phyloP scores from a whole-genome alignment of 2,113 vertebrate genomes.

The Patagioenas fasciata region DNA sequence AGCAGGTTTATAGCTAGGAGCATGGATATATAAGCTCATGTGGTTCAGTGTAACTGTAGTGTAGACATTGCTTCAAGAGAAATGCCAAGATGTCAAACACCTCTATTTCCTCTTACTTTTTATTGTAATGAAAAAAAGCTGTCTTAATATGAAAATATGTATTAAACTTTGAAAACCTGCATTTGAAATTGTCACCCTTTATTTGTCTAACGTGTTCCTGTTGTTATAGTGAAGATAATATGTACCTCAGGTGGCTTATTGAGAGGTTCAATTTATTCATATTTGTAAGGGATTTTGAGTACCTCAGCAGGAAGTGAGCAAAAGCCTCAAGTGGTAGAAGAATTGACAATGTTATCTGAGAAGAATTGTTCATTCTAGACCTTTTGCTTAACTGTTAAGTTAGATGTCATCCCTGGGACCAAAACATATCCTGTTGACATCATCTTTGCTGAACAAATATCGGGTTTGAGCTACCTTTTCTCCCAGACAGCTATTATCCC shows the following conservation, averaged over 20 bases:
- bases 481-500: background rate
- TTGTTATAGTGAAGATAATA: background rate
- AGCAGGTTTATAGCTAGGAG: background rate
- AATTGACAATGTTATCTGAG: background rate
- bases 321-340: background rate
- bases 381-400: background rate
- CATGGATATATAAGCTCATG: background rate
- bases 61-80: background rate
- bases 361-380: background rate
- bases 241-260: background rate
- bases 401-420: background rate
- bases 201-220: background rate
- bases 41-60: background rate
- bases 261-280: background rate
- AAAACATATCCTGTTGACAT: background rate
- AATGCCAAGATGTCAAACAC: background rate
- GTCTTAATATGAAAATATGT: background rate
- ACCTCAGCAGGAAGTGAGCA: background rate
- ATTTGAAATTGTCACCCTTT: background rate
- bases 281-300: background rate
- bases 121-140: background rate
- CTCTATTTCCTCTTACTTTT: background rate
- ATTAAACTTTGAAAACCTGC: background rate
- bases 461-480: background rate
- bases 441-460: background rate